Base-by-base conservation (phyloP, 2,113 vertebrate genomes). In the Laterallus jamaicensis region DNA sequence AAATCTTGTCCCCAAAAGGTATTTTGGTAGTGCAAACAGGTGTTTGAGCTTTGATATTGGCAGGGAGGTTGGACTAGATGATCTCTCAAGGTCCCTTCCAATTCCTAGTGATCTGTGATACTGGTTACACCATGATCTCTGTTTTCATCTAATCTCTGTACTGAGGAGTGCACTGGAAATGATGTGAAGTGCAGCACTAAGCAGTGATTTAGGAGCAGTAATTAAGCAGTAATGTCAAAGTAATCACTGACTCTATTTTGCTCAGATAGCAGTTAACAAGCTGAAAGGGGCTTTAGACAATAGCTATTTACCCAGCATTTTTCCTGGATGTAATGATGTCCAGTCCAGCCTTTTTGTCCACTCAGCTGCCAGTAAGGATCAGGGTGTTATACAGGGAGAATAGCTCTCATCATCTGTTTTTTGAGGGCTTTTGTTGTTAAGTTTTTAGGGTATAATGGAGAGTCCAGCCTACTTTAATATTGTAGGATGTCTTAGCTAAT, bases 341-440 rank as follows among this genome's bases (percentile, higher is more conserved):
- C 62, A 75, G 42, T 13, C 44, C 50, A 79, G 82, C 84, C 66
- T 75, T 86, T 59, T 81, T 60, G 81, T 66, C 35, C 13, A 32
- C 40, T 86, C 39, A 52, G 29, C 69, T 92, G 58, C 73, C 35
- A 60, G 39, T 18, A 77, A 26, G 44, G 52, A 73, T 82, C 42
- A 60, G 68, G 37, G 42, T 84, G 69, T 81, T 60, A 37, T 12
- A 39, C 17, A 70, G 8, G 78, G 39, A 78, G 95, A 89, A 54
- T 25, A 40, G 26, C 55, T 63, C 42, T 90, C 29, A 39, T 44
- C 42, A 29, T 44, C 94, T 70, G 21, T 28, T 68, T 47, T 79
- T 47, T 56, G 37, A 93, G 76, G 32, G 90, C 56, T 93, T 94
- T 92, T 94, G 17, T 58, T 22, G 9, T 62, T 59, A 60, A 86